phyloP scores from a whole-genome alignment of 2,888 invertebrate genomes.

The Trachelus stipa region DNA sequence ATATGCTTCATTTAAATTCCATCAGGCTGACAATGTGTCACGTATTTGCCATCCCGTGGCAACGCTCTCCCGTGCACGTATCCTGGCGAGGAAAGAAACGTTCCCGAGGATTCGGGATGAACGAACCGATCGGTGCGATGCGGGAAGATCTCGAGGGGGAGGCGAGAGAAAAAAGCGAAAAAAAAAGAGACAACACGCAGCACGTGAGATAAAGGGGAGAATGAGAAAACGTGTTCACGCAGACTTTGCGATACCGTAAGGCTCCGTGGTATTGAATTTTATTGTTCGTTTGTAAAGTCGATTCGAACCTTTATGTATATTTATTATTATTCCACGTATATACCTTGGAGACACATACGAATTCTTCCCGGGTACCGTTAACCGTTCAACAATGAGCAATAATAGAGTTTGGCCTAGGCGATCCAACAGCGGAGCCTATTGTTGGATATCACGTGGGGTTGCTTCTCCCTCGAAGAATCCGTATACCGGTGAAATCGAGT shows the following conservation, averaged over 20 bases:
- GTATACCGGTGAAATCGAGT: too few species aligned
- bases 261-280: too few species aligned
- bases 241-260: not conserved
- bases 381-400: constrained; percentile 4
- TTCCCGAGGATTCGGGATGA: not conserved
- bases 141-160: too few species aligned
- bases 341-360: not conserved
- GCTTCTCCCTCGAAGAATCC: not conserved
- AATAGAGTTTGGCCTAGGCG: not conserved
- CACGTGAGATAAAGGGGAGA: not conserved
- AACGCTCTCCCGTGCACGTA: not conserved
- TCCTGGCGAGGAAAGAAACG: not conserved
- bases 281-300: not conserved
- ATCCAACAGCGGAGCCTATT: not conserved
- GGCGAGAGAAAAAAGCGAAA: not conserved
- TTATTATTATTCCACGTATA: not conserved
- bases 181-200: not conserved
- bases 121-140: not conserved
- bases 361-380: not conserved
- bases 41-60: not conserved
- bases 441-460: not conserved
- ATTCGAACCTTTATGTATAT: not conserved
- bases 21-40: constrained; percentile 5
- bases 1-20: constrained; percentile 4
- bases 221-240: not conserved